Evolutionary conservation across 2,113 vertebrate genomes (phyloP).

Genomic region (Camelus dromedarius): DNA sequence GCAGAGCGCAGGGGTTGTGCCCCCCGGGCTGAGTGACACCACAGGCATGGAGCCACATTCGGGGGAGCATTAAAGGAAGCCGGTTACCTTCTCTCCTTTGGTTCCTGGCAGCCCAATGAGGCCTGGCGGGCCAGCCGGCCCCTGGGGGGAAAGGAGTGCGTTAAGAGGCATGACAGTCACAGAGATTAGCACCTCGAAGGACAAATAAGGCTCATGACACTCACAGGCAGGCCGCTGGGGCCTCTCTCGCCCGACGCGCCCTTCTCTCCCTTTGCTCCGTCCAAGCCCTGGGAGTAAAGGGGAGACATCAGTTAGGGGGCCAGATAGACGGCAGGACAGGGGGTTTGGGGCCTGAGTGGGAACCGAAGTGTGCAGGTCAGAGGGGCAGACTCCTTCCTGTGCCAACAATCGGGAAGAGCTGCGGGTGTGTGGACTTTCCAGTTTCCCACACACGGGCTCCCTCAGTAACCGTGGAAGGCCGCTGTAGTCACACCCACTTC

Average conservation of each 20-base stretch:
- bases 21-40: neutral
- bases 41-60: neutral
- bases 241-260: constrained; percentile 86
- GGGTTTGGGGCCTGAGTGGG: neutral
- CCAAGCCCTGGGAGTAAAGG: constrained; percentile 83
- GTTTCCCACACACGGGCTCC: neutral
- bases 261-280: constrained; percentile 89
- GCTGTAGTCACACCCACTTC: neutral
- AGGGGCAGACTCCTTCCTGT: neutral
- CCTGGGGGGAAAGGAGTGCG: constrained; percentile 71
- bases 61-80: fast-evolving
- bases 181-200: neutral
- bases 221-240: constrained; percentile 82
- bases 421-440: neutral
- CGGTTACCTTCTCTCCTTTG: constrained; percentile 96
- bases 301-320: neutral
- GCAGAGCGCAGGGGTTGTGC: neutral
- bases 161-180: neutral
- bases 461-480: neutral
- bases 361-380: neutral
- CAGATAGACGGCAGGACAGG: neutral
- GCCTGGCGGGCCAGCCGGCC: constrained; percentile 86
- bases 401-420: too few relatives aligned
- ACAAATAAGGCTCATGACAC: constrained; percentile 51
- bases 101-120: constrained; percentile 95